Base-by-base conservation (phyloP, 2,113 vertebrate species). In the Barnardius zonarius region DNA sequence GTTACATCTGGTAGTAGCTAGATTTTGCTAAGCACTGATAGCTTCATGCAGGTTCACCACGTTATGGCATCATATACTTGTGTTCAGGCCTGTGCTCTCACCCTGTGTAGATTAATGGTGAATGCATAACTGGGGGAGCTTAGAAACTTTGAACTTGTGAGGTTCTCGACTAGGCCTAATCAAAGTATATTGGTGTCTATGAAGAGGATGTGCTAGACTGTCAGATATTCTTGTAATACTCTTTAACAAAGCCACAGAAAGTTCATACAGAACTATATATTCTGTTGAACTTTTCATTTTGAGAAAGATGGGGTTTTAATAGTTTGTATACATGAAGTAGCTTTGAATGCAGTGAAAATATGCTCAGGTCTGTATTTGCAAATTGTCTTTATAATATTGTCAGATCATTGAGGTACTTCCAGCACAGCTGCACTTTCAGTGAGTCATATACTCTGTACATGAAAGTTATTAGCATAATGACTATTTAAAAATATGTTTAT, bases 391-490 rank as follows among this genome's bases (percentile, higher is more conserved):
- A 35, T 80, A 76, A 86, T 86, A 66, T 80, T 94, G 18, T 76
- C 37, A 76, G 64, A 90, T 90, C 44, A 41, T 7, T 37, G 28
- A 92, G 48, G 43, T 88, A 24, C 80, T 88, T 95, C 79, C 51
- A 84, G 62, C 57, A 27, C 73, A 93, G 69, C 61, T 91, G 69
- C 66, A 51, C 37, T 67, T 92, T 54, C 44, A 80, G 9, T 92
- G 95, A 93, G 85, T 91, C 92, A 87, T 54, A 51, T 30, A 39
- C 35, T 72, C 52, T 66, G 79, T 59, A 59, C 63, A 62, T 70
- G n/a, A 11, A 93, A 24, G 23, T 86, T 89, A 79, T 82, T 93
- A 88, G 35, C 61, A 41, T 91, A 91, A 89, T 68, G 27, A 51
- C 35, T 72, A 22, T 86, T 82, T 16, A 17, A 87, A 88, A 92